Base-by-base conservation (phyloP, 2,113 vertebrate species). In the Perccottus glenii region DNA sequence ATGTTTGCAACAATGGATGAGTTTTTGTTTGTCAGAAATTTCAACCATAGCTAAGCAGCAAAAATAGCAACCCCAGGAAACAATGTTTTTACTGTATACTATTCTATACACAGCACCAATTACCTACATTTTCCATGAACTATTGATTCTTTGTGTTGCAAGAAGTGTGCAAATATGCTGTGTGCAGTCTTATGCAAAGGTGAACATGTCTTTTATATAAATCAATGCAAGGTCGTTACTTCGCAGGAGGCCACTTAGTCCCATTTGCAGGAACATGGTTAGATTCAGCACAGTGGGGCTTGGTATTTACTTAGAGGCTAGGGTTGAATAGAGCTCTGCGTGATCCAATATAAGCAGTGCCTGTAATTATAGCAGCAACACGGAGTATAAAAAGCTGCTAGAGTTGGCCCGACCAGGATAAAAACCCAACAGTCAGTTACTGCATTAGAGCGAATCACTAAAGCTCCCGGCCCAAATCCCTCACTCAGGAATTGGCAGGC, bases 401-500 rank as follows among this genome's bases (percentile, higher is more conserved):
- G 63, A 72, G 55, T 75, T 77, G 45, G 55, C 40, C 51, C 32
- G 44, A 47, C 57, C 27, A 9, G 55, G 36, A 64, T 49, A 48
- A 83, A 80, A 81, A 64, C 2, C 45, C 59, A 57, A 33, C 79
- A 60, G 67, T 55, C 72, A 27, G 66, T 70, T 63, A 68, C 74
- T 48, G 81, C 74, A 64, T 83, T 67, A 63, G 52, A 75, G 73
- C 45, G 10, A 74, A 77, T 75, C 64, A 73, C 78, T 83, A 45
- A 73, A 77, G 67, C 80, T 67, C 38, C 15, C 55, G 46, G 71
- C 68, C 77, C 70, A 76, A 81, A 79, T 80, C 77, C 77, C 71
- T 87, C 79, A 78, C 43, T 57, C 70, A 67, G 74, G 78, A 82
- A 73, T 80, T 81, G 77, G 75, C 75, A 64, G 78, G 51, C 80